Evolutionary conservation across 37 sponge, comb jelly and placozoan genomes (phyloP), one percentile per base, ranked within the genome.

Genomic region (Sycon ciliatum): DNA sequence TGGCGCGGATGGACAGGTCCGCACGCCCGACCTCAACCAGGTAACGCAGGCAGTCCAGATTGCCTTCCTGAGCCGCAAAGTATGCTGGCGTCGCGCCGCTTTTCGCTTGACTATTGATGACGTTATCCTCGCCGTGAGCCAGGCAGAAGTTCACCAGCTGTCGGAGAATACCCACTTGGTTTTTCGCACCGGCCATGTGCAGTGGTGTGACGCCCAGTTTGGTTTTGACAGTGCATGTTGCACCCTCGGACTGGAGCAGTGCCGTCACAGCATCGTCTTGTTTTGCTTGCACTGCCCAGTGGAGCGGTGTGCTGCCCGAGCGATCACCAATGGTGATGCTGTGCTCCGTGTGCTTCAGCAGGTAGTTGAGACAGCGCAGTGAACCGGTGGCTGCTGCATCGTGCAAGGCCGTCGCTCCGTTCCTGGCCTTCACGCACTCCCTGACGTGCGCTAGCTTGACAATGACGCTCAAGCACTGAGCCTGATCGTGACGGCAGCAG

Each of bases 301-400:
- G 95, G 3, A 93, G 80, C 0, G 84, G 87, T 7, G 95, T 93
- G 9, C 76, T 77, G 32, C 80, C 71, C 63, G 76, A 77, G 31
- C 28, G 39, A 74, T 92, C 93, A 32, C 73, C 57, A 62, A 87
- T 89, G 70, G 76, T 80, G 1, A 83, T 78, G 23, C 76, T 75
- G 38, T 69, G 74, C 30, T 35, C 79, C 6, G 93, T 87, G 38
- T 84, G 77, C 16, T 56, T 76, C 57, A 87, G 55, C 34, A 92
- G 76, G 56, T 87, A 92, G 32, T 80, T 70, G 6, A 92, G 65
- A 57, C 93, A 87, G 11, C 82, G 83, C 31, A 92, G 62, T 53
- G 84, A 60, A 18, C 88, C 93, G 4, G 93, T 92, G 9, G 88
- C 93, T 6, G 93, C 93, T 6, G 93, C 93, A 69, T 92, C 93